A percentile compares a stretch with the other conserved stretches of the same genome.
These are phyloP conservation scores for Cliona cf. orientalis DNA, from an alignment of 37 sponge, comb jelly and placozoan genomes.

Conservation along the genomic window DNA sequence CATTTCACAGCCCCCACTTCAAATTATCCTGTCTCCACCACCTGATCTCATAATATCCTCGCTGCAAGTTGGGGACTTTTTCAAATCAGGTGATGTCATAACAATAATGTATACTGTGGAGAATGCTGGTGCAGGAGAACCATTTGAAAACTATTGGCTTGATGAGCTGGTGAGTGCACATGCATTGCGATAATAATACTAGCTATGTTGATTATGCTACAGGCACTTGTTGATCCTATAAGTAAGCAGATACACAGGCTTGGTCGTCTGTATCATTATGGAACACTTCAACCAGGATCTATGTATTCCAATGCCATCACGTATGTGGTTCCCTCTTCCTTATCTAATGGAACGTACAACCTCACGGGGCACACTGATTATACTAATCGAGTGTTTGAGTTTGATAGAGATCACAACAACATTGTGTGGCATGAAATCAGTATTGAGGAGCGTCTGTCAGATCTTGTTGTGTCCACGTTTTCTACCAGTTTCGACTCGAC, in stretches of 20 bases:
- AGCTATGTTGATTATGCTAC: neutral
- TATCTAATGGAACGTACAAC: constrained; percentile 5
- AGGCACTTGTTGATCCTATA: neutral
- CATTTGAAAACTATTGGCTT: constrained; percentile 42
- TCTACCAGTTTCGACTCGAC: neutral
- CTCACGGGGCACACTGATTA: constrained; percentile 28
- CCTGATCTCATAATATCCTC: constrained; percentile 25
- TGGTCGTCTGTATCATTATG: neutral
- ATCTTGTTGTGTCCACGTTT: constrained; percentile 6
- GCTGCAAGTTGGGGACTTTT: neutral
- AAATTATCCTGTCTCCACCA: constrained; percentile 19
- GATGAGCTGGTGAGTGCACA: constrained; percentile 17
- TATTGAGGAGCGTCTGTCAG: constrained; percentile 1
- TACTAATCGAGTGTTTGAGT: constrained; percentile 34
- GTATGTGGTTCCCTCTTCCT: neutral
- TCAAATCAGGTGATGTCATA: constrained; percentile 15
- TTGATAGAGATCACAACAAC: constrained; percentile 27
- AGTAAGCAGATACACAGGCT: neutral
- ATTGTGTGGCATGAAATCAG: neutral
- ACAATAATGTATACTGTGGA: constrained; percentile 18
- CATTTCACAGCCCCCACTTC: neutral
- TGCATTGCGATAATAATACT: neutral
- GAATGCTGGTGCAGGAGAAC: constrained; percentile 27
- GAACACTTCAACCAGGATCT: neutral
- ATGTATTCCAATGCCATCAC: constrained; percentile 5